phyloP scores from a whole-genome alignment of 2,888 invertebrate genomes.

The Tenthredo distinguenda region DNA sequence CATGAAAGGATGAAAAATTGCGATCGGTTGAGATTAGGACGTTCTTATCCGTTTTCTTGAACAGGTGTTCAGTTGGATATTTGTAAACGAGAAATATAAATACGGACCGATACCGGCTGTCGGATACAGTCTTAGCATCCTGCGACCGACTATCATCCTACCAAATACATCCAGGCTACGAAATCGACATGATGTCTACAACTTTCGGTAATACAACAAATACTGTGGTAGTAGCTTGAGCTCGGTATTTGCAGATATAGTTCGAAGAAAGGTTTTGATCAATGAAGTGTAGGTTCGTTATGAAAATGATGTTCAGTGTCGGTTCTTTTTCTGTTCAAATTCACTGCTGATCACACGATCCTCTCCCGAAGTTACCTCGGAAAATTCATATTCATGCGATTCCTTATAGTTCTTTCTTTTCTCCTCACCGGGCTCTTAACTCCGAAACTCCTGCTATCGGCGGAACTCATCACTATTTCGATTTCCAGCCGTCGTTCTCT shows the following conservation, averaged over 20 bases:
- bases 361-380: not conserved
- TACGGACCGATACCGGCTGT: not conserved
- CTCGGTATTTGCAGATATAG: too few relatives aligned
- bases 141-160: not conserved
- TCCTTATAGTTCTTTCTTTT: not conserved
- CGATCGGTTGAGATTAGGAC: not conserved
- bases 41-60: not conserved
- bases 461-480: not conserved
- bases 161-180: not conserved
- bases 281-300: not conserved
- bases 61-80: not conserved
- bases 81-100: not conserved
- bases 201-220: not conserved
- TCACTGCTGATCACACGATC: not conserved
- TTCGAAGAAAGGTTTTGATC: not conserved
- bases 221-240: not conserved
- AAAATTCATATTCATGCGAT: not conserved
- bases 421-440: not conserved
- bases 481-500: constrained; percentile 16
- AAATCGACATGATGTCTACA: not conserved
- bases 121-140: not conserved
- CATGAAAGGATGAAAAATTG: not conserved
- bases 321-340: not conserved
- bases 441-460: not conserved
- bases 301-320: not conserved